Base-by-base conservation (phyloP, 2,113 vertebrate species). In the Psephotus haematonotus region DNA sequence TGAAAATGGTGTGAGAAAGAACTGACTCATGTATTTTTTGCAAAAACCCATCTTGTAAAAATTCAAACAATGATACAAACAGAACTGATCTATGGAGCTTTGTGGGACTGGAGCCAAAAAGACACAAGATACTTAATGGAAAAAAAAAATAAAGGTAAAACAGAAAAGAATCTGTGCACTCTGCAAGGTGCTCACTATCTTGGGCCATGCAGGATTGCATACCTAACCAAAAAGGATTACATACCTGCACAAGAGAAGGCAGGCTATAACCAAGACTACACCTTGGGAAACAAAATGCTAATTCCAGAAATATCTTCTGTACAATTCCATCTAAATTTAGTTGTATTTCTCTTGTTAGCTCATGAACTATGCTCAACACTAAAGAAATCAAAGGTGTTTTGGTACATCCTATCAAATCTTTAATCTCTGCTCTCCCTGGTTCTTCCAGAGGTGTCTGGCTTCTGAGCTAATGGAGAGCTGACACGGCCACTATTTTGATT, bases 1-100 rank as follows among this genome's bases (percentile, higher is more conserved):
- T 59, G 91, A 91, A 95, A 95, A 89, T 20, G 20, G 39, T 63
- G 49, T 49, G 82, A 96, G 47, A 87, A 88, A 80, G 62, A 94
- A 71, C 16, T 60, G 86, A 80, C 28, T 91, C 59, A 67, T 0
- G 4, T 28, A 31, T 14, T 49, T 82, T 84, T 69, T 70, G 4
- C 37, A 71, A 76, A 91, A 92, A 2, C 2, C 4, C 29, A 12
- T 62, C 37, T 31, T 88, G 53, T 49, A 72, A 90, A 82, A 88
- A 88, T 76, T 69, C 41, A 72, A 80, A 72, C 50, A 84, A 39
- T 60, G 37, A 63, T n/a, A 80, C 11, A 65, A 83, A 81, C 19
- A 80, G 41, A 49, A 46, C 13, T n/a, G 28, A 16, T 57, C 29
- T 80, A 13, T 17, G 8, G 33, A 67, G 15, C 3, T 72, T 47